Conservation (phyloP, 2,888 invertebrate species). For the Ophraella communa region DNA sequence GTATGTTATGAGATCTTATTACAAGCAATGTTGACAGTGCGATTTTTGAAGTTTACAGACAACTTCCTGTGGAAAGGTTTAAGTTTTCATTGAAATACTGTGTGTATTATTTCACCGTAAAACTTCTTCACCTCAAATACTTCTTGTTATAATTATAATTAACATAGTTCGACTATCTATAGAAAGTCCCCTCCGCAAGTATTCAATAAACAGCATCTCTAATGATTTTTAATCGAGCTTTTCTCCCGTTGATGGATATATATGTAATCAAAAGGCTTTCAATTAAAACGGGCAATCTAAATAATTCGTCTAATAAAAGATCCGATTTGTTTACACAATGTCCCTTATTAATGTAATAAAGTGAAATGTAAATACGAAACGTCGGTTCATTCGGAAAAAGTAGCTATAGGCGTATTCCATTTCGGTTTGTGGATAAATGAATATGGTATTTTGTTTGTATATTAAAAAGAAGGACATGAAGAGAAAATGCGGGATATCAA, state of each 20-base stretch:
- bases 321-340: slow-evolving; percentile 33
- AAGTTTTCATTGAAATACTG: too few species aligned
- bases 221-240: not conserved
- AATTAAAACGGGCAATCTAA: slow-evolving; percentile 7
- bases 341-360: slow-evolving; percentile 46
- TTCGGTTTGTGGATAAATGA: slow-evolving; percentile 27
- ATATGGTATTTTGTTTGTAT: slow-evolving; percentile 22
- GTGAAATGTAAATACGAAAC: slow-evolving; percentile 41
- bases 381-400: slow-evolving; percentile 47
- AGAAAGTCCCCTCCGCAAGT: too few species aligned
- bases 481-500: not conserved
- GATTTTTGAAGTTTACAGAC: too few species aligned
- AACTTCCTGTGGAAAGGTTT: too few species aligned
- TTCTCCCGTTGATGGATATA: not conserved
- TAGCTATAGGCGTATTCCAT: slow-evolving; percentile 45
- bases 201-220: not conserved
- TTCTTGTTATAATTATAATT: too few species aligned
- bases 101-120: too few species aligned
- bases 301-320: slow-evolving; percentile 37
- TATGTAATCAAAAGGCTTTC: slow-evolving; percentile 1
- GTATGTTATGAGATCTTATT: too few species aligned
- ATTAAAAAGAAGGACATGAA: not conserved
- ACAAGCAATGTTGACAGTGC: too few species aligned
- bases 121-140: too few species aligned
- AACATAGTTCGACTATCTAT: too few species aligned